Conservation (phyloP, 1,140 invertebrate species). For the Drosophila trapezifrons region DNA sequence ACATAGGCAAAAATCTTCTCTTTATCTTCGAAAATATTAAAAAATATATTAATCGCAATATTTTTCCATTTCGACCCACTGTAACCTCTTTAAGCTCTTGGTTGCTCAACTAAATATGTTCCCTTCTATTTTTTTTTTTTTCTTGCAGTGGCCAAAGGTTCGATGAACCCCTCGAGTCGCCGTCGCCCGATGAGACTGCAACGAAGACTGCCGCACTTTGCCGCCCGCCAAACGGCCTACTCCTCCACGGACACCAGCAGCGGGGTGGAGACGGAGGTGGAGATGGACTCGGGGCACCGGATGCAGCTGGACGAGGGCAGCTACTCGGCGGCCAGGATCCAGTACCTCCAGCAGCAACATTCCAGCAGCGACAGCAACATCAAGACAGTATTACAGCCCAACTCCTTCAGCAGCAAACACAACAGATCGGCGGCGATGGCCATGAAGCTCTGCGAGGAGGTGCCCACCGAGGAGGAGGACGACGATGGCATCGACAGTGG, state of each 20-base stretch:
- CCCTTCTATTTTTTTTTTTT: conserved; percentile 12
- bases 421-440: conserved; percentile 25
- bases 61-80: not conserved
- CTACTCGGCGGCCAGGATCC: conserved; percentile 4
- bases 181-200: conserved; percentile 43
- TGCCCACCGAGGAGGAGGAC: conserved; percentile 24
- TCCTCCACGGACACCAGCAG: conserved; percentile 13
- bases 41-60: not conserved
- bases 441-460: conserved; percentile 47
- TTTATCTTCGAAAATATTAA: not conserved
- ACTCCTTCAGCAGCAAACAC: conserved; percentile 22
- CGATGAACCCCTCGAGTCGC: conserved; percentile 48
- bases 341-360: conserved; percentile 34
- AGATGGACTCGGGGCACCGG: conserved; percentile 9
- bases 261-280: conserved; percentile 15
- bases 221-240: conserved; percentile 10
- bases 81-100: not conserved
- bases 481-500: conserved; percentile 58
- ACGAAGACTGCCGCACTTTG: conserved; percentile 23
- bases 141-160: conserved; percentile 68
- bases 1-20: too few relatives aligned
- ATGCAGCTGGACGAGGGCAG: conserved; percentile 36
- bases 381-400: conserved; percentile 75
- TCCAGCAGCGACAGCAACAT: conserved; percentile 49
- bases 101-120: not conserved